phyloP scores from a whole-genome alignment of 2,797 vertebrate genomes.

The Ataeniobius toweri region DNA sequence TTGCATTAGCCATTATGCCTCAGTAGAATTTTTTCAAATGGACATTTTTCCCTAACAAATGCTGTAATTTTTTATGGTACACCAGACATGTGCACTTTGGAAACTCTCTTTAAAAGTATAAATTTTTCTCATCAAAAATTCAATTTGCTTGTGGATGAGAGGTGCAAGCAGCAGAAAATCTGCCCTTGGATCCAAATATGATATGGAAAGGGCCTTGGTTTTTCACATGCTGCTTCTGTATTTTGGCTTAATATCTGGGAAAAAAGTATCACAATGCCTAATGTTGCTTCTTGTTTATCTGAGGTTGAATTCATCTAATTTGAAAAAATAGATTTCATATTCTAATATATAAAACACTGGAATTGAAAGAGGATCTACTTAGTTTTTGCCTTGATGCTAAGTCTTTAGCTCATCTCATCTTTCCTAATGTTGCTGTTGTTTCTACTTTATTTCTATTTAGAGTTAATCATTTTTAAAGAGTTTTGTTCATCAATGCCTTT shows the following conservation, averaged over 20 bases:
- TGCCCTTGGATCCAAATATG: not conserved
- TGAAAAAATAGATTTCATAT: not conserved
- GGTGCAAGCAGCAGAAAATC: not conserved
- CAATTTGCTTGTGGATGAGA: not conserved
- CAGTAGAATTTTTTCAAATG: not conserved
- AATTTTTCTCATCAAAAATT: not conserved
- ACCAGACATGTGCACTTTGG: not conserved
- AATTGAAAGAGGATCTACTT: slow-evolving; percentile 4
- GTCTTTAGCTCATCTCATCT: slow-evolving; percentile 6
- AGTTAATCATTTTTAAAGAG: slow-evolving; percentile 5
- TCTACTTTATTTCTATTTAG: not conserved
- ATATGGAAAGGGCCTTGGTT: not conserved
- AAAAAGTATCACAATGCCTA: not conserved
- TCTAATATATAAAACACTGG: not conserved
- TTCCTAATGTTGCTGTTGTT: not conserved
- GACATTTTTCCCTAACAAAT: not conserved
- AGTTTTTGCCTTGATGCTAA: not conserved
- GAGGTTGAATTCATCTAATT: not conserved
- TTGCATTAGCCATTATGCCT: too few relatives aligned
- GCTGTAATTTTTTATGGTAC: not conserved
- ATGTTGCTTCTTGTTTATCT: not conserved
- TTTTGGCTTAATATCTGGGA: not conserved
- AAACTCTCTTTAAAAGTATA: not conserved
- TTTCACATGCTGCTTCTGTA: not conserved
- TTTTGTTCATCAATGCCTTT: slow-evolving; percentile 36